phyloP scores from a whole-genome alignment of 2,113 vertebrate species.

The Sorex fumeus region DNA sequence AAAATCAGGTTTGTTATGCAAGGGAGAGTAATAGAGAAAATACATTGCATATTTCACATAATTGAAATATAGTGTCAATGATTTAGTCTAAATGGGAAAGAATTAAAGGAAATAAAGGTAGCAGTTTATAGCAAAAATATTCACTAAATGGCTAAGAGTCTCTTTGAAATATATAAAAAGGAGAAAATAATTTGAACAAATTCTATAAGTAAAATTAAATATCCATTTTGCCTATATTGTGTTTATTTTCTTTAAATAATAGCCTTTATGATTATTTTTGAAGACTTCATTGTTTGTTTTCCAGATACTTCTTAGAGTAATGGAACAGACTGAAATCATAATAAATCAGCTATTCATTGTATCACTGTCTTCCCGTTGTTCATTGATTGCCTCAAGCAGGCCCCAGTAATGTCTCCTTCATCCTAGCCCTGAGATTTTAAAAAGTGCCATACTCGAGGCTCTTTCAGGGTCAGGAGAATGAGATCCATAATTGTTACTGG shows the following conservation, averaged over 20 bases:
- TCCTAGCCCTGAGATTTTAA: no score
- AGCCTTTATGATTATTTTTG: conserved; percentile 6
- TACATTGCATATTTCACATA: conserved; percentile 59
- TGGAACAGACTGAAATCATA: no score
- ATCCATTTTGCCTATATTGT: background rate
- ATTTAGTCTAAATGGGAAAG: conserved; percentile 54
- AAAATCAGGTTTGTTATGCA: conserved; percentile 5
- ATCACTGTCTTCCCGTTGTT: no score
- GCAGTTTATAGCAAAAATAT: conserved; percentile 61
- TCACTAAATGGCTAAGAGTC: conserved; percentile 20
- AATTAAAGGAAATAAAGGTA: conserved; percentile 52
- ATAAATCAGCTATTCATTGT: no score
- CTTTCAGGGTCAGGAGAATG: no score
- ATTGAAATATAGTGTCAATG: conserved; percentile 49
- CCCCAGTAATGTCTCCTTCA: no score
- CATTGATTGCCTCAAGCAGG: no score
- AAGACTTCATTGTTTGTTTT: background rate
- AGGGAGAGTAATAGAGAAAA: conserved; percentile 44
- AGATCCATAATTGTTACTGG: no score
- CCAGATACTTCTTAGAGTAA: no score
- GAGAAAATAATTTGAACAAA: conserved; percentile 58
- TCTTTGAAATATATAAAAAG: conserved; percentile 63
- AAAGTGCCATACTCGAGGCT: no score
- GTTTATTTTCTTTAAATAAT: background rate
- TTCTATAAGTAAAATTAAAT: background rate